Evolutionary conservation across 2,797 vertebrate species (phyloP), one percentile per base, ranked within the genome.

Genomic region (Enteromius trimaculatus): DNA sequence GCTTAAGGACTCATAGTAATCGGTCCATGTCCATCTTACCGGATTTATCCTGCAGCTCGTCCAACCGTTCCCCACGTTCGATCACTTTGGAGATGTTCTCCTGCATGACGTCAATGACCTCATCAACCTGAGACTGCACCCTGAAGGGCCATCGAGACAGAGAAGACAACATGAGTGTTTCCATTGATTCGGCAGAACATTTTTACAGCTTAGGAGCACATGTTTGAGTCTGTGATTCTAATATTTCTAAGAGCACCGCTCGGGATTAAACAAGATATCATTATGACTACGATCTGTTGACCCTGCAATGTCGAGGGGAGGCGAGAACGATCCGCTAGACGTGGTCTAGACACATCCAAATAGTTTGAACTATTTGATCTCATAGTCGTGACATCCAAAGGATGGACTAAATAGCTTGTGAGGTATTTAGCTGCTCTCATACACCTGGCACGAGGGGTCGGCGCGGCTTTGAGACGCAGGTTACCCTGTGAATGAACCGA

Each of bases 81-180:
- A 99, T 99, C 92, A 99, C 98, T 92, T 98, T 98, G 14, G 97
- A 98, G 93, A 99, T 99, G 93, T 99, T 99, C 92, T 99, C 98
- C 94, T 99, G 98, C 98, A 99, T 99, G 88, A 99, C 98, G 1
- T 99, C 98, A 34, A 99, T 99, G 86, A 99, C 98, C 93, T 99
- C 98, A 8, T 99, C 98, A 80, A 99, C 97, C 92, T 99, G 98
- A 87, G 97, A 98, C 93, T 99, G 98, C 89, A 99, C 98, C 88
- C 98, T 99, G 88, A 71, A 31, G 8, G n/a, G 19, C 53, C 53
- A 70, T 19, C 34, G 60, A 71, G n/a, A 78, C 29, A 65, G 49
- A 65, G 49, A 55, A 44, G 58, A 82, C 13, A 75, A 65, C 47
- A 66, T 75, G 11, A 81, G 64, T 53, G 17, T n/a, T 65, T 65